Evolutionary conservation across 2,888 invertebrate genomes (phyloP).

Genomic region (Lapara coniferarum): DNA sequence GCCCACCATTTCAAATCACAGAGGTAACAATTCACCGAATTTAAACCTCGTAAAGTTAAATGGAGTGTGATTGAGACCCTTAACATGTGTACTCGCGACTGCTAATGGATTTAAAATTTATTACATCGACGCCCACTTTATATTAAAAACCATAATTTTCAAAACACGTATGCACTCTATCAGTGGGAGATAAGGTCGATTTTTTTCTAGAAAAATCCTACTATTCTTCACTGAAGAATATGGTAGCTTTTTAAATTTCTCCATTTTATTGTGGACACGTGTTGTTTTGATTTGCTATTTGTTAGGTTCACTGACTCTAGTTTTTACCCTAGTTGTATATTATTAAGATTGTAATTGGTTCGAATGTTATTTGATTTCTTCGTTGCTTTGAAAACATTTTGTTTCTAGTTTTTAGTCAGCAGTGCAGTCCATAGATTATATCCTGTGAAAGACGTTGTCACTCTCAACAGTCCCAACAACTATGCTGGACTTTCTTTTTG

Average conservation of each 20-base stretch:
- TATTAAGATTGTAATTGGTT: conserved; percentile 1
- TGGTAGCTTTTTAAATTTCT: conserved; percentile 26
- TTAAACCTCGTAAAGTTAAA: conserved; percentile 82
- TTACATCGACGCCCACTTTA: conserved; percentile 73
- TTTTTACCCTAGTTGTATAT: background rate
- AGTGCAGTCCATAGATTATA: no score
- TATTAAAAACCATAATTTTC: conserved; percentile 30
- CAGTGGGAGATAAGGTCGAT: conserved; percentile 15
- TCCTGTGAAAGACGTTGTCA: no score
- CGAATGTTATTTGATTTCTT: background rate
- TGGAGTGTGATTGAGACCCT: conserved; percentile 71
- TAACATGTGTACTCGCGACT: conserved; percentile 78
- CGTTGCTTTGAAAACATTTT: no score
- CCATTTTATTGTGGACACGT: conserved; percentile 47
- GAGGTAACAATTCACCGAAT: conserved; percentile 77
- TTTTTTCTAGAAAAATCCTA: background rate
- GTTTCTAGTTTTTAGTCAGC: no score
- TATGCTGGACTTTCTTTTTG: no score
- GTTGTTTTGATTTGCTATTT: conserved; percentile 44
- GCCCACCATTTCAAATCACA: conserved; percentile 29
- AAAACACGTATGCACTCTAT: conserved; percentile 30
- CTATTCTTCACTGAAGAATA: conserved; percentile 20
- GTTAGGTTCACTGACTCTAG: conserved; percentile 18
- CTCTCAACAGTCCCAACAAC: no score
- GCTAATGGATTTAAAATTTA: conserved; percentile 84